A percentile compares a stretch with the other conserved stretches of the same genome.
Evolutionary conservation across 53 echinoderm and acorn worm genomes (phyloP).

Genomic region (Mesocentrotus franciscanus): DNA sequence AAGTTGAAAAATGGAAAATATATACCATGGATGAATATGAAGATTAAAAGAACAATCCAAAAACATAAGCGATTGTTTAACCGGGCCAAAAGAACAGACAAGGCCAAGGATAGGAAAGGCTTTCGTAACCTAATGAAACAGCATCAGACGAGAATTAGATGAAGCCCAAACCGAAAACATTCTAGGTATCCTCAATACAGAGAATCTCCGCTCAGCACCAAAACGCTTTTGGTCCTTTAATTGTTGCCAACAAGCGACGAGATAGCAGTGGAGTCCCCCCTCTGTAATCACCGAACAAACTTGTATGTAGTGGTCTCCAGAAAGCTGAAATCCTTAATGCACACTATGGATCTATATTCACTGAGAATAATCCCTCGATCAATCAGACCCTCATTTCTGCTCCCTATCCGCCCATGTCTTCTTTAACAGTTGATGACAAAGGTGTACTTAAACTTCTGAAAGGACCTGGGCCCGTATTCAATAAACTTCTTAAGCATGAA

Average conservation of each 20-base stretch:
- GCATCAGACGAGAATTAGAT: background rate
- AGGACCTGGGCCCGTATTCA: no score
- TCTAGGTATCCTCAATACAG: slow-evolving; percentile 47
- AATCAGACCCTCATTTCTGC: background rate
- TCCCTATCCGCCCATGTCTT: background rate
- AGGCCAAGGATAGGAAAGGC: slow-evolving; percentile 6
- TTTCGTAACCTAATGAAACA: slow-evolving; percentile 22
- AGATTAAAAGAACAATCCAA: no score
- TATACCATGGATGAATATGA: no score
- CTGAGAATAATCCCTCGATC: background rate
- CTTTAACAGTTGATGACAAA: background rate
- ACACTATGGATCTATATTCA: slow-evolving; percentile 16
- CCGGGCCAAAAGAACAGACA: background rate
- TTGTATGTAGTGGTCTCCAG: background rate
- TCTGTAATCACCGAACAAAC: background rate
- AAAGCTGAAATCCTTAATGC: background rate
- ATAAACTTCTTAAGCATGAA: no score
- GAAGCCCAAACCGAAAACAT: slow-evolving; percentile 8
- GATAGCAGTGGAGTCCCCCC: background rate
- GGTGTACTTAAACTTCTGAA: background rate
- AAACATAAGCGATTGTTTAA: slow-evolving; percentile 1
- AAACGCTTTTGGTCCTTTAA: slow-evolving; percentile 1
- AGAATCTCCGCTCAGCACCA: background rate
- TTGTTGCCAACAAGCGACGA: background rate
- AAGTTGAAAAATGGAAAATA: no score